phyloP scores from a whole-genome alignment of 2,113 vertebrate species.

The Chloebia gouldiae region DNA sequence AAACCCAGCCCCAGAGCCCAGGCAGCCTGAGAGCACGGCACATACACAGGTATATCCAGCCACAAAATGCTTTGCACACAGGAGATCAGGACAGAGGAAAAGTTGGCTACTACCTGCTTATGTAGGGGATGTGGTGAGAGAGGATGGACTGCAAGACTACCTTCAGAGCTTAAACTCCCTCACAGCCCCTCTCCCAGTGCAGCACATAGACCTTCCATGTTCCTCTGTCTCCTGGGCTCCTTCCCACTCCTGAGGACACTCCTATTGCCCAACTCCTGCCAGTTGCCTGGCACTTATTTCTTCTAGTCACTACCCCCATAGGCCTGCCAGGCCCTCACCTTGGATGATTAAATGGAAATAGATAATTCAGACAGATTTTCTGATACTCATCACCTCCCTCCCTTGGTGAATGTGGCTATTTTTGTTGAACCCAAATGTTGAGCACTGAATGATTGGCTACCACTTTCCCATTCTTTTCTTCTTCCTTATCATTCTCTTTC shows the following conservation, averaged over 20 bases:
- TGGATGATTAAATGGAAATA: not conserved
- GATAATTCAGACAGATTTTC: not conserved
- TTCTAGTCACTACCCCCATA: not conserved
- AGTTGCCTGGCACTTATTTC: not conserved
- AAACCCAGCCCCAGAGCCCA: not conserved
- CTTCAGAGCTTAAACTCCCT: not conserved
- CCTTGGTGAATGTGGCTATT: not conserved
- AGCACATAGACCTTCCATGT: rapidly evolving
- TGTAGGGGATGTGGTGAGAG: not conserved
- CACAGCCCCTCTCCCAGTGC: rapidly evolving
- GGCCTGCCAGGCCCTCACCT: not conserved
- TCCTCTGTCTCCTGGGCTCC: not conserved
- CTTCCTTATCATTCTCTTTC: not conserved
- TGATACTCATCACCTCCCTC: not conserved
- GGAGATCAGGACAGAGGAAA: not conserved
- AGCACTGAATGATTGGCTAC: not conserved
- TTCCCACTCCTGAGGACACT: not conserved
- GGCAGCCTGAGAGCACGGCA: not conserved
- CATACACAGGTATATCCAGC: not conserved
- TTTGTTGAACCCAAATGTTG: not conserved
- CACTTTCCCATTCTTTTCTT: not conserved
- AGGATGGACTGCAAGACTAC: not conserved
- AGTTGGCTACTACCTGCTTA: not conserved
- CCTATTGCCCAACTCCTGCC: not conserved
- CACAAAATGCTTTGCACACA: not conserved